These are phyloP conservation scores for Selene dorsalis DNA, from an alignment of 2,797 vertebrate species.

Conservation along the genomic window DNA sequence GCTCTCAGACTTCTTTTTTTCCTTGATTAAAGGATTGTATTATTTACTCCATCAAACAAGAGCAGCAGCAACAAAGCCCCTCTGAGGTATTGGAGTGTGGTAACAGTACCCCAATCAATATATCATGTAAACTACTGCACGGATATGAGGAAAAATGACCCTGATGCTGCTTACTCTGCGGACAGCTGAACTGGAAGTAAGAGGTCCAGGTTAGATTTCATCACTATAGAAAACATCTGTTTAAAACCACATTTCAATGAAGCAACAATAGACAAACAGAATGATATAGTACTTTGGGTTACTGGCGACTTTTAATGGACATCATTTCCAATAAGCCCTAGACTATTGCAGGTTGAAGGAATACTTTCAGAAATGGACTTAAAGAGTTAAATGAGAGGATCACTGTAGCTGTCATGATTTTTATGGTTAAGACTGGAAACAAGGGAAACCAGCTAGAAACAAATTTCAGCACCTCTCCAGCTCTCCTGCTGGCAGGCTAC, in stretches of 20 bases:
- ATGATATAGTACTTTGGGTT: no score
- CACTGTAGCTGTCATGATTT: background rate
- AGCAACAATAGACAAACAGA: background rate
- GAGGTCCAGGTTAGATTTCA: background rate
- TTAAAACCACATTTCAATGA: background rate
- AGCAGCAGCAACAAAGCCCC: slow-evolving; percentile 32
- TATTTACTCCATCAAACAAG: slow-evolving; percentile 55
- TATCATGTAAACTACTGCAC: slow-evolving; percentile 2
- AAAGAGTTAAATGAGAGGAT: background rate
- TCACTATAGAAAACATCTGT: background rate
- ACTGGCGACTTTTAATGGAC: no score
- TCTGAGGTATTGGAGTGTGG: slow-evolving; percentile 25
- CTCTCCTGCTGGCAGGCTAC: no score
- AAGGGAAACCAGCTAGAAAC: no score
- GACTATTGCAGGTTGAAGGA: no score
- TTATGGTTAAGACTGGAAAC: no score
- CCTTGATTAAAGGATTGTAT: slow-evolving; percentile 54
- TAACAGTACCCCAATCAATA: slow-evolving; percentile 34
- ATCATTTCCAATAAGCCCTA: no score
- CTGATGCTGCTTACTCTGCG: background rate
- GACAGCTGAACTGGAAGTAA: background rate
- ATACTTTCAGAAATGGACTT: no score
- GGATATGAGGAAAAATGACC: background rate
- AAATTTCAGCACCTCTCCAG: no score
- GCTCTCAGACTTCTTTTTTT: slow-evolving; percentile 52